These are phyloP conservation scores for Sylvia atricapilla DNA, from an alignment of 2,113 vertebrate genomes.

Conservation along the genomic window DNA sequence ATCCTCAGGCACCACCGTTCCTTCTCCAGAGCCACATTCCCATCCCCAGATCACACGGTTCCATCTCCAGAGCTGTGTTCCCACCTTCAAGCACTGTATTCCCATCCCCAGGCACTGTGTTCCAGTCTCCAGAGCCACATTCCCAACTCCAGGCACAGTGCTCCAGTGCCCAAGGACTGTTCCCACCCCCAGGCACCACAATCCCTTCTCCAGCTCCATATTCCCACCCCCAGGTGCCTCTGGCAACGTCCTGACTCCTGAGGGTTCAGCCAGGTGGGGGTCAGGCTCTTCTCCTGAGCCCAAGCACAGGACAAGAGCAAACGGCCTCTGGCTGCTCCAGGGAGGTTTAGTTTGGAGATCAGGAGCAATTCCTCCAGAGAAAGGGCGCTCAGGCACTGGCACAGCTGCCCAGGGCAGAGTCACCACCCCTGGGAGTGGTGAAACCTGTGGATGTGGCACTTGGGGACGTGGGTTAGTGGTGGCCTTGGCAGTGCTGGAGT, in stretches of 20 bases:
- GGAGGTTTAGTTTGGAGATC: not conserved
- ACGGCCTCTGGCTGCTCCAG: not conserved
- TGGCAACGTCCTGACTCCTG: not conserved
- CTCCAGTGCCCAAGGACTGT: not conserved
- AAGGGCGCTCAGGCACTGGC: not conserved
- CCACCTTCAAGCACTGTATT: not conserved
- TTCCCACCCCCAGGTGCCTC: not conserved
- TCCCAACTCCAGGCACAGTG: not conserved
- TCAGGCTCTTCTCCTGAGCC: not conserved
- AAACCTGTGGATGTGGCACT: fast-evolving
- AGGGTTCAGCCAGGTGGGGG: not conserved
- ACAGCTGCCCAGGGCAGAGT: not conserved
- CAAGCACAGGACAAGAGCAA: not conserved
- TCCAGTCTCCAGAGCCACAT: not conserved
- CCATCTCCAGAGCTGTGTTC: not conserved
- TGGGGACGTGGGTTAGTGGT: fast-evolving
- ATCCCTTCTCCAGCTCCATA: not conserved
- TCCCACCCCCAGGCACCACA: not conserved
- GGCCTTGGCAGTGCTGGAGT: not conserved
- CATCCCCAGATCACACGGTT: fast-evolving
- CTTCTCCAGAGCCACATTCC: not conserved
- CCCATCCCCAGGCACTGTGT: not conserved
- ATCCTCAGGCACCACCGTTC: not conserved
- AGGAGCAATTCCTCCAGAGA: not conserved
- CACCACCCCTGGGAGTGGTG: not conserved